These are phyloP conservation scores for Agrotis ipsilon DNA, from an alignment of 2,888 invertebrate genomes.

Conservation along the genomic window DNA sequence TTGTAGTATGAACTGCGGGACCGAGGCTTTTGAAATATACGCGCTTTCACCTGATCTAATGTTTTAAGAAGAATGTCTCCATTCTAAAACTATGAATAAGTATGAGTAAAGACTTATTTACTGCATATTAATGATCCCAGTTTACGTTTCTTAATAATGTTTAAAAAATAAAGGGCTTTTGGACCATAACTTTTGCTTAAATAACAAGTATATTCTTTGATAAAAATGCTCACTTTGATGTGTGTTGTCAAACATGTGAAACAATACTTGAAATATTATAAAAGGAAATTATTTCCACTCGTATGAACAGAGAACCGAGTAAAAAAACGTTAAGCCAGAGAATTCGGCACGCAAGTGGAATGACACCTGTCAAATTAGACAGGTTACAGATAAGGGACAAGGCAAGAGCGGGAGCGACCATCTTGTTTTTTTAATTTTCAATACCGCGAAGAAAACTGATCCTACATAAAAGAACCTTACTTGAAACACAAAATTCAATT, in stretches of 20 bases:
- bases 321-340: constrained; percentile 62
- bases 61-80: background rate
- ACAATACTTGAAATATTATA: background rate
- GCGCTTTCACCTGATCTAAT: constrained; percentile 31
- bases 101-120: background rate
- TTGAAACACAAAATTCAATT: too few species aligned
- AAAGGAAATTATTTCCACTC: constrained; percentile 20
- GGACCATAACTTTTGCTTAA: too few species aligned
- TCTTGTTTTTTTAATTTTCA: background rate
- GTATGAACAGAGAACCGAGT: constrained; percentile 61
- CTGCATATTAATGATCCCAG: too few species aligned
- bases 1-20: constrained; percentile 21
- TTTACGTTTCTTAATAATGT: too few species aligned
- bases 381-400: constrained; percentile 31
- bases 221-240: background rate
- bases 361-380: constrained; percentile 79
- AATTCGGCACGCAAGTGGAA: constrained; percentile 69
- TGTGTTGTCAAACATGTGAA: too few species aligned
- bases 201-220: background rate
- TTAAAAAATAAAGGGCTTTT: too few species aligned
- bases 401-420: constrained; percentile 33
- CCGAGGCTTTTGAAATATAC: constrained; percentile 17
- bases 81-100: background rate
- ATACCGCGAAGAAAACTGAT: background rate
- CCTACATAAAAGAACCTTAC: too few species aligned